phyloP scores from a whole-genome alignment of 2,888 invertebrate species.

The Onchidella celtica region DNA sequence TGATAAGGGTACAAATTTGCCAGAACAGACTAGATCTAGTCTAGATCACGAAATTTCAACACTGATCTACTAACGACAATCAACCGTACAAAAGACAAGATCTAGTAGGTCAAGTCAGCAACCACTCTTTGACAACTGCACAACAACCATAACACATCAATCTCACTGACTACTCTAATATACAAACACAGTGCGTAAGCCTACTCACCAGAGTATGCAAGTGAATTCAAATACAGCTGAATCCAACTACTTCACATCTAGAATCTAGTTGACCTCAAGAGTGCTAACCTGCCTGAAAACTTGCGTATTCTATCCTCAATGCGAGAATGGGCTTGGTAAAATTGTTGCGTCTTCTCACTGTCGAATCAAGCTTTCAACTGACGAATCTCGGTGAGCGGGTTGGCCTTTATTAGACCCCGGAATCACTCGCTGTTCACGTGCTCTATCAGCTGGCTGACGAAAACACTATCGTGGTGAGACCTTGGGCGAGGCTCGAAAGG shows the following conservation, averaged over 20 bases:
- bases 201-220: no score
- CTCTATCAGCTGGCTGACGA: conserved; percentile 33
- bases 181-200: no score
- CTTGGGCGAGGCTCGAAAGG: conserved; percentile 31
- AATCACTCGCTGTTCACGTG: conserved; percentile 64
- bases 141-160: no score
- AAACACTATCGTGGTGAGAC: conserved; percentile 40
- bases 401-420: conserved; percentile 51
- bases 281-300: no score
- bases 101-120: no score
- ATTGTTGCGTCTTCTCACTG: background rate
- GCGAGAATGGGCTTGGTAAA: background rate
- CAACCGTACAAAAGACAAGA: background rate
- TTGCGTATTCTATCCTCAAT: background rate
- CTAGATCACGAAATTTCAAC: no score
- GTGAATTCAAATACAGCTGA: background rate
- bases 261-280: no score
- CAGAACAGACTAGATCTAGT: no score
- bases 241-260: background rate
- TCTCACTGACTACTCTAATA: no score
- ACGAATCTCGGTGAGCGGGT: background rate
- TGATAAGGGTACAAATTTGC: no score
- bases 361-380: background rate
- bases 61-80: background rate
- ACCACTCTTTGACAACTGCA: no score